Base-by-base conservation (phyloP, 2,888 invertebrate species). In the Scrobipalpa costella region DNA sequence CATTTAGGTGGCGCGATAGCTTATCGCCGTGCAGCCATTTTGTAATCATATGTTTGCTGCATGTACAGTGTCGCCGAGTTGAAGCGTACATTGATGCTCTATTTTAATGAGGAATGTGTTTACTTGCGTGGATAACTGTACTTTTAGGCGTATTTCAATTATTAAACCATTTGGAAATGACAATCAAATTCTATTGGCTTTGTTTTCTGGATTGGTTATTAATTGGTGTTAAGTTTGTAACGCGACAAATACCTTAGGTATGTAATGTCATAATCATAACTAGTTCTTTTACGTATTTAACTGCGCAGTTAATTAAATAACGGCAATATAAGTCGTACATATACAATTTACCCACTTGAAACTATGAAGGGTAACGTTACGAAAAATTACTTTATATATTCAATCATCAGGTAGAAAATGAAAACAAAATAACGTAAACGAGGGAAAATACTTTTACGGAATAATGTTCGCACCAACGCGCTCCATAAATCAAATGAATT, bases 21-120 rank as follows among this genome's bases (percentile, higher is more conserved):
- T 67, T 75, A 74, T 78, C 76, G 68, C 69, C 63, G 62, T 71
- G 75, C 73, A 72, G 73, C 76, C 75, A 77, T 78, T 77, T 78
- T 78, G 74, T 73, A 15, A 57, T 55, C 60, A 55, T 38, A 57
- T 57, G 38, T 57, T 38, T 57, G 38, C 55, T 60, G n/a, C n/a
- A n/a, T n/a, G 44, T 60, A 60, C 13, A 17, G 33, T 55, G 27
- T 15, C 55, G 15, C 34, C 8, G 17, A 15, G 33, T 49, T 7
- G 27, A 65, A 33, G 52, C 50, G 11, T 9, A 50, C 9, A 50
- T 21, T 50, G 9, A 50, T 50, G 21, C 6, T 21, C 50, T 50
- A 50, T 50, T 50, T 50, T 11, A 17, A 7, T 19, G 1, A 8
- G 2, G 7, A 9, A 7, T 21, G 9, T 15, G 8, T 9, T 50